Conservation (phyloP, 2,113 vertebrate genomes). For the Thamnaconus septentrionalis region DNA sequence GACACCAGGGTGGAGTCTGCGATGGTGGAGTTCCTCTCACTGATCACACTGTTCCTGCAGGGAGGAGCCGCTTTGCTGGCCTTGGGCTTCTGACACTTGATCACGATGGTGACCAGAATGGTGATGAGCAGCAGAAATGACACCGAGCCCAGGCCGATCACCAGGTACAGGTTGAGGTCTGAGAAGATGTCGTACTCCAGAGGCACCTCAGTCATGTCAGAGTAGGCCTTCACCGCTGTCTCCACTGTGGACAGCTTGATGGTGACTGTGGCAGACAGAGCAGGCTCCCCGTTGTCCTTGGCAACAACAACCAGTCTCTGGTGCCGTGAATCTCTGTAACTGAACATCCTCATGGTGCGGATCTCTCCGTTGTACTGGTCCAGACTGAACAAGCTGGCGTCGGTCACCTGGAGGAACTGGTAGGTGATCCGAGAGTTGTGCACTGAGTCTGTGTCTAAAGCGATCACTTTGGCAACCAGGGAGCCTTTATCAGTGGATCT, state of each 20-base stretch:
- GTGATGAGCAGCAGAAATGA: constrained; percentile 77
- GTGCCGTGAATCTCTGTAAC: constrained; percentile 74
- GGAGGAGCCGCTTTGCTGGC: constrained; percentile 57
- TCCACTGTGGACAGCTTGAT: constrained; percentile 82
- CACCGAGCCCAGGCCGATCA: constrained; percentile 77
- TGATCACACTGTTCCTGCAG: constrained; percentile 69
- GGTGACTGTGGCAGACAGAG: constrained; percentile 84
- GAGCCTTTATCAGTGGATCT: constrained; percentile 61
- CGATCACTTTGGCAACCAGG: constrained; percentile 71
- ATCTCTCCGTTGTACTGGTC: constrained; percentile 73
- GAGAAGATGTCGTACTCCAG: constrained; percentile 75
- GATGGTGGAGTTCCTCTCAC: constrained; percentile 70
- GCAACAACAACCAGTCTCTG: constrained; percentile 79
- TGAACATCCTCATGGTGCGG: constrained; percentile 76
- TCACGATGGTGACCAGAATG: constrained; percentile 70
- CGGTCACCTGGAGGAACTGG: constrained; percentile 76
- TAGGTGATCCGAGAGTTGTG: constrained; percentile 81
- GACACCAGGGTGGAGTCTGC: constrained; percentile 72
- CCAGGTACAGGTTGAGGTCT: constrained; percentile 63
- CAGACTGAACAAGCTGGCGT: constrained; percentile 77
- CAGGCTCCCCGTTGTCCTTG: constrained; percentile 77
- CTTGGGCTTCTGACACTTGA: constrained; percentile 69
- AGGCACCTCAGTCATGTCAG: constrained; percentile 79
- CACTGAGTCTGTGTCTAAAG: constrained; percentile 75
- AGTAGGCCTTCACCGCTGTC: constrained; percentile 81